These are phyloP conservation scores for Cosmia pyralina DNA, from an alignment of 2,888 invertebrate species.

Conservation along the genomic window DNA sequence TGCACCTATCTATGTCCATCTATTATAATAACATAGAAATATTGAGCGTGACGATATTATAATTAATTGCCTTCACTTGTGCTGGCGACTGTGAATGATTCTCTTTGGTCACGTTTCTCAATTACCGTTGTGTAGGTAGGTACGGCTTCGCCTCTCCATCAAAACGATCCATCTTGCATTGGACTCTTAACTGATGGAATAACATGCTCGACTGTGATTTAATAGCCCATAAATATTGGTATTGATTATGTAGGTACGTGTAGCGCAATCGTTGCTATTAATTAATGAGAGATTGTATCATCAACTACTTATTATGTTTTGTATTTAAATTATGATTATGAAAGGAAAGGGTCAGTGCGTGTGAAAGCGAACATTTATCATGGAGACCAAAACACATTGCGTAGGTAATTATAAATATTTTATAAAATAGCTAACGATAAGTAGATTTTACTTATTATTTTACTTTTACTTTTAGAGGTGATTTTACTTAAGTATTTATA, in stretches of 20 bases:
- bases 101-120: conserved; percentile 48
- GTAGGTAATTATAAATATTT: conserved; percentile 4
- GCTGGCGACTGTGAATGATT: conserved; percentile 26
- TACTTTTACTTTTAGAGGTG: neutral
- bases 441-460: too few species aligned
- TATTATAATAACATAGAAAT: conserved; percentile 26
- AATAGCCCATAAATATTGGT: conserved; percentile 51
- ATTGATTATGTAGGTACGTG: conserved; percentile 52
- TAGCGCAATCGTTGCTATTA: conserved; percentile 44
- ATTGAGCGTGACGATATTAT: conserved; percentile 55
- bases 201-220: conserved; percentile 35
- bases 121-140: conserved; percentile 25
- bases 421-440: neutral
- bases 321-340: conserved; percentile 29
- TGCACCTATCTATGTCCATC: too few species aligned
- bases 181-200: conserved; percentile 9
- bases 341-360: conserved; percentile 36
- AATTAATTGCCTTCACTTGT: conserved; percentile 43
- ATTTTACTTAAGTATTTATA: neutral
- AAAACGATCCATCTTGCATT: conserved; percentile 23
- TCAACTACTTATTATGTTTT: conserved; percentile 51
- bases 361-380: conserved; percentile 34
- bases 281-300: conserved; percentile 55
- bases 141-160: neutral
- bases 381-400: conserved; percentile 22